phyloP scores from a whole-genome alignment of 1,140 invertebrate species.

The Holcopasites calliopsidis region DNA sequence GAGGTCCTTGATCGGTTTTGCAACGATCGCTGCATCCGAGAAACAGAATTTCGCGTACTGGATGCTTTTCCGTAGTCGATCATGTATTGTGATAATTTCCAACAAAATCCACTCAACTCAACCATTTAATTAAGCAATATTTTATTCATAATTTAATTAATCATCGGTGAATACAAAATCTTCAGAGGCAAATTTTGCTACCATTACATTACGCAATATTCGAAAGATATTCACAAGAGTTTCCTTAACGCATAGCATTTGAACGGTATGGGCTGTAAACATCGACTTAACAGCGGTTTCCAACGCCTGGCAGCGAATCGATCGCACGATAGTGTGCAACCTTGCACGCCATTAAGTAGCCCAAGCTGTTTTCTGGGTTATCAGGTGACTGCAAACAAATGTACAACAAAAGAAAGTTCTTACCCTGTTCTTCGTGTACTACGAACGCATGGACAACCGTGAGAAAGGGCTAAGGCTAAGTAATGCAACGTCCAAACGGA shows the following conservation, averaged over 20 bases:
- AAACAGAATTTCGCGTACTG: conserved; percentile 22
- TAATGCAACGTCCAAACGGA: neutral
- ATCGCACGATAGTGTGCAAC: conserved; percentile 22
- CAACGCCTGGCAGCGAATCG: neutral
- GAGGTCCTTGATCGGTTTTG: conserved; percentile 39
- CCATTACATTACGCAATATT: too few relatives aligned
- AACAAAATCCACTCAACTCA: too few relatives aligned
- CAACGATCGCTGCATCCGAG: conserved; percentile 25
- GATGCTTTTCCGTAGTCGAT: too few relatives aligned
- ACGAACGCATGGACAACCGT: too few relatives aligned
- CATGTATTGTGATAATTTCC: too few relatives aligned
- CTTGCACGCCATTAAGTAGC: neutral
- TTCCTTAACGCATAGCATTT: too few relatives aligned
- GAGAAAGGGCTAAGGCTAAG: neutral
- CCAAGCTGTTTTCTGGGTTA: conserved; percentile 7
- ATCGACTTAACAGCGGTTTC: neutral
- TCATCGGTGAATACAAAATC: too few relatives aligned
- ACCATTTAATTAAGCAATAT: too few relatives aligned
- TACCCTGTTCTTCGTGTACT: too few relatives aligned
- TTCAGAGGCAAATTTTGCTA: too few relatives aligned
- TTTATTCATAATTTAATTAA: too few relatives aligned
- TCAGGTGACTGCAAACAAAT: conserved; percentile 8
- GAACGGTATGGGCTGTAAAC: neutral
- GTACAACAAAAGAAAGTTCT: conserved; percentile 4
- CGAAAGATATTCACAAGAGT: too few relatives aligned